phyloP scores from a whole-genome alignment of 2,113 vertebrate species.

The Rhinoderma darwinii region DNA sequence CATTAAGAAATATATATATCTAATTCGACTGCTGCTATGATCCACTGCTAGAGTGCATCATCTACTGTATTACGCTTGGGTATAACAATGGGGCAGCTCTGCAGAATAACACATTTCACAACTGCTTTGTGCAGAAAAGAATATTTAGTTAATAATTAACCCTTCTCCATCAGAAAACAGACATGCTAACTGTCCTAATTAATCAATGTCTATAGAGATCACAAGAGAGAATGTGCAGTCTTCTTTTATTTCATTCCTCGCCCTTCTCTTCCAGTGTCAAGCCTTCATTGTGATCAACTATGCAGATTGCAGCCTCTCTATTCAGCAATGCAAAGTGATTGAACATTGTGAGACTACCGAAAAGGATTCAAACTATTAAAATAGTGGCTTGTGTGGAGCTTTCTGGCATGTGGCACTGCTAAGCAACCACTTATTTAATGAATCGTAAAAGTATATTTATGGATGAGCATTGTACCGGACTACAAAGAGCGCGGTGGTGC shows the following conservation, averaged over 20 bases:
- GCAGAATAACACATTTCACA: constrained; percentile 62
- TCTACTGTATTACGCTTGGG: constrained; percentile 59
- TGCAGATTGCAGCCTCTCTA: constrained; percentile 53
- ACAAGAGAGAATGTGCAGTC: constrained; percentile 63
- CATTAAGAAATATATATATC: too few species aligned
- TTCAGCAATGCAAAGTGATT: constrained; percentile 44
- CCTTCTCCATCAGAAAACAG: constrained; percentile 65
- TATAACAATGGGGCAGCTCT: constrained; percentile 59
- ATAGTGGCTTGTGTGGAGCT: constrained; percentile 29
- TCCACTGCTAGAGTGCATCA: constrained; percentile 43
- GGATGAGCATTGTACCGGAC: constrained; percentile 12
- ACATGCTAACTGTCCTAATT: constrained; percentile 69
- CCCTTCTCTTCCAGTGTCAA: constrained; percentile 61
- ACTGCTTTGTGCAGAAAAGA: constrained; percentile 63
- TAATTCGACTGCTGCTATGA: background rate
- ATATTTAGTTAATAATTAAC: constrained; percentile 69
- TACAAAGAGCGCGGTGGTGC: background rate
- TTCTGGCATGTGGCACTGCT: constrained; percentile 21
- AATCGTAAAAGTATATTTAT: constrained; percentile 20
- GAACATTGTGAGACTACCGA: constrained; percentile 48
- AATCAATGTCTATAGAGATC: constrained; percentile 72
- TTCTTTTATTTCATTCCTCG: constrained; percentile 62
- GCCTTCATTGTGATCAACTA: constrained; percentile 60
- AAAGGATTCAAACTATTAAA: constrained; percentile 47
- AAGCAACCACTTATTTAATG: constrained; percentile 46